Conservation (phyloP, 2,888 invertebrate species). For the Ophraella communa region DNA sequence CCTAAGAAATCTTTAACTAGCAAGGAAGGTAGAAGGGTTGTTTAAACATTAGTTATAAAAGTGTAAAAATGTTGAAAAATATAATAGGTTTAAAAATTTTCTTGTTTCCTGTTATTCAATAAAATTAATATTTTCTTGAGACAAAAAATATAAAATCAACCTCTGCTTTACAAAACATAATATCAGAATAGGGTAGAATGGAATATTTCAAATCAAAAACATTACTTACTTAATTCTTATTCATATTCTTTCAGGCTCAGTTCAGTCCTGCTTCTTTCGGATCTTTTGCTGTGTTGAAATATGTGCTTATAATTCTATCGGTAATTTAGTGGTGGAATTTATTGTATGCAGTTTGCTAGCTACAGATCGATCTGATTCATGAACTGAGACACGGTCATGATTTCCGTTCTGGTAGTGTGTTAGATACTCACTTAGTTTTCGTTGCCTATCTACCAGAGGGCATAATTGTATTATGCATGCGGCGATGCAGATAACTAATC, state of each 20-base stretch:
- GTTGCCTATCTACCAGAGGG: conserved; percentile 1
- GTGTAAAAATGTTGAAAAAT: too few species aligned
- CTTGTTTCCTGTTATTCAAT: too few species aligned
- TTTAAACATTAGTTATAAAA: too few species aligned
- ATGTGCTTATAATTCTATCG: conserved; percentile 58
- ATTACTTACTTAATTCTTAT: neutral
- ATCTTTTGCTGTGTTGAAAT: conserved; percentile 53
- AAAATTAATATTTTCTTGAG: too few species aligned
- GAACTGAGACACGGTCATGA: conserved; percentile 44
- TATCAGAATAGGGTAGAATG: too few species aligned
- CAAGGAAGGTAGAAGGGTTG: too few species aligned
- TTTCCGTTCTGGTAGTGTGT: conserved; percentile 36
- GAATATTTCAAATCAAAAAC: neutral
- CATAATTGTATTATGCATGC: conserved; percentile 6
- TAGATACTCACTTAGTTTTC: neutral
- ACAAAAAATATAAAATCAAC: too few species aligned
- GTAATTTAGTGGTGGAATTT: conserved; percentile 56
- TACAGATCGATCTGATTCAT: conserved; percentile 50
- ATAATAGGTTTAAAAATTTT: too few species aligned
- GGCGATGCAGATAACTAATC: neutral
- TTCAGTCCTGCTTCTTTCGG: neutral
- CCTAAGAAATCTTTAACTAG: too few species aligned
- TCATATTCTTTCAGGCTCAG: neutral
- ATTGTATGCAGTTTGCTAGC: conserved; percentile 44
- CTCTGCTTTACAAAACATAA: too few species aligned